Base-by-base conservation (phyloP, 2,797 vertebrate genomes). In the Myotis myotis region DNA sequence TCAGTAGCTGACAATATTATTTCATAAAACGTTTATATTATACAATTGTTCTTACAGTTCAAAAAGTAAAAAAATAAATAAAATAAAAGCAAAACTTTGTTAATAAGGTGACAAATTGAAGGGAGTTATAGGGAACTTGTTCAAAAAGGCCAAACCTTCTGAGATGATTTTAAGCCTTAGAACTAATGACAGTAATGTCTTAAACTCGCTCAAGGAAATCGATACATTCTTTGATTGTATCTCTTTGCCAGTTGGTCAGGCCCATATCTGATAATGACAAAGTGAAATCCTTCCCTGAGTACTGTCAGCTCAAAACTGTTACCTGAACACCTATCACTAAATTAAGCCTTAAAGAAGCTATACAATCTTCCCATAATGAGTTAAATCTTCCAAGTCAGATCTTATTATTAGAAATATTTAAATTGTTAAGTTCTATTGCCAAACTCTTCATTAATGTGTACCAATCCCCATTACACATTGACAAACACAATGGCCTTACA, bases 21-120 rank as follows among this genome's bases (percentile, higher is more conserved):
- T 96, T 95, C 60, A 96, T 71, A 94, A 96, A 97, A 94, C 83
- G 94, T 94, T 92, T 94, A 64, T 96, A 96, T 93, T 47, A 94
- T 91, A 75, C 57, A 91, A 25, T 92, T 96, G 55, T 51, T 81
- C 22, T 75, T 95, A 90, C 20, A 71, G 23, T 84, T 80, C 82
- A 93, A 82, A 55, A 82, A 71, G 7, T 41, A 68, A 53, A 75
- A 20, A 71, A 23, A 36, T n/a, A 23, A 38, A 11, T 12, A 41
- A n/a, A 49, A 70, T 36, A 30, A 79, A 94, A 94, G 2, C 36
- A 81, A 83, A 94, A 70, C 74, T 95, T 92, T 89, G 8, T 89
- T 89, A 83, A 80, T 53, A 90, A 87, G 60, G 41, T 93, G 49
- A 95, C 20, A 94, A 95, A 94, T 15, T 71, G 57, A 91, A 92